These are phyloP conservation scores for Euzophera pinguis DNA, from an alignment of 2,888 invertebrate species.

Conservation along the genomic window DNA sequence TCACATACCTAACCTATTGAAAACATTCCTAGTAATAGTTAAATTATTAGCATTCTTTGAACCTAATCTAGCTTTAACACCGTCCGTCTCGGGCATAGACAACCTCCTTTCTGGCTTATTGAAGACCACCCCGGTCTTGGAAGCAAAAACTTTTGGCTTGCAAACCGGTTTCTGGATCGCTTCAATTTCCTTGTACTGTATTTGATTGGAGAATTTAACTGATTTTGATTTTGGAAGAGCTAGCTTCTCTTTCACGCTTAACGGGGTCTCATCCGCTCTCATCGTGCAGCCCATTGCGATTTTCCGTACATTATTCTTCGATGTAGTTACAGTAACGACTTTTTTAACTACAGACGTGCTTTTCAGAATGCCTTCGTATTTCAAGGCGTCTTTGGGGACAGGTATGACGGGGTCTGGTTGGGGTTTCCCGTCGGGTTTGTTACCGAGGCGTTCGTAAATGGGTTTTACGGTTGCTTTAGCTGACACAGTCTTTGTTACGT, in stretches of 20 bases:
- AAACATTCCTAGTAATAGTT: slow-evolving; percentile 60
- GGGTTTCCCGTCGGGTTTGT: slow-evolving; percentile 35
- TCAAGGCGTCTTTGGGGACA: slow-evolving; percentile 58
- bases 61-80: slow-evolving; percentile 59
- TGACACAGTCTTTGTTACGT: slow-evolving; percentile 29
- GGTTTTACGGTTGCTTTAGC: slow-evolving; percentile 46
- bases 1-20: slow-evolving; percentile 63
- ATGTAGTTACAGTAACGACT: slow-evolving; percentile 53
- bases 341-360: slow-evolving; percentile 39
- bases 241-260: slow-evolving; percentile 66
- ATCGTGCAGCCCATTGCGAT: slow-evolving; percentile 61
- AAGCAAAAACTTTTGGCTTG: slow-evolving; percentile 18
- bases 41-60: slow-evolving; percentile 49
- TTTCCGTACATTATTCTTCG: slow-evolving; percentile 49
- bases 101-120: slow-evolving; percentile 68
- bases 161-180: slow-evolving; percentile 24
- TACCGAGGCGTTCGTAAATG: slow-evolving; percentile 61
- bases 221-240: slow-evolving; percentile 56
- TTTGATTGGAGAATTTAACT: slow-evolving; percentile 65
- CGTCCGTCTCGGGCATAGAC: slow-evolving; percentile 54
- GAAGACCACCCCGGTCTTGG: slow-evolving; percentile 47
- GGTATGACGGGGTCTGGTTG: slow-evolving; percentile 35
- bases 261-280: slow-evolving; percentile 66
- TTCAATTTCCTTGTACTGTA: slow-evolving; percentile 72
- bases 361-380: slow-evolving; percentile 72